Base-by-base conservation (phyloP, 2,113 vertebrate genomes). In the Galemys pyrenaicus region DNA sequence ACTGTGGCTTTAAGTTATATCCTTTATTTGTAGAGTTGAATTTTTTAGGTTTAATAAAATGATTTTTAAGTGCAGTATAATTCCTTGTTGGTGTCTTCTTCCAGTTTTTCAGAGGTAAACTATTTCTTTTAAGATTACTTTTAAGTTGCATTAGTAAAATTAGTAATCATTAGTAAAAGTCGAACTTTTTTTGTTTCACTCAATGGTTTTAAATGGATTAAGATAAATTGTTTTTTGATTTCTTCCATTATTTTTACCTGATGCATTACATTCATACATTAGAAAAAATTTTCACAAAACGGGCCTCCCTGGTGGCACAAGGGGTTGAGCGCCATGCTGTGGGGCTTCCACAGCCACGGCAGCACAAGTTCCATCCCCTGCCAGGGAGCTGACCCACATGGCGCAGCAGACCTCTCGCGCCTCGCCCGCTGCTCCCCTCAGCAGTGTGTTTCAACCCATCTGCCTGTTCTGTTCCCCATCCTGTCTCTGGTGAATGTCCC, bases 31-130 rank as follows among this genome's bases (percentile, higher is more conserved):
- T 67, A 51, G 80, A 80, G 73, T 35, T 75, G 51, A 82, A 73
- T 11, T 11, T 95, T 92, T 87, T 19, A 87, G 44, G 30, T 82
- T 95, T 94, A 79, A 71, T 89, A 91, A 71, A 80, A 67, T 30
- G 74, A 39, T 58, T 93, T 87, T 89, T 87, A 84, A 83, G 67
- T 68, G 37, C 20, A 92, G 16, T 56, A 44, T 89, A 71, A 49
- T 79, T 80, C 28, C 24, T 79, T 46, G 86, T 81, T 62, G 62
- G 32, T 74, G 46, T 78, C 5, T 62, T 83, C 58, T 37, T 84
- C 46, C 67, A 79, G 74, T 67, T 79, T 95, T 91, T 91, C 56
- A 67, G 37, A 94, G 65, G 70, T 62, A 97, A 87, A 62, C 65
- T 17, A 13, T 67, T 71, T 71, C 46, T 56, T 56, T 56, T 84